Conservation (phyloP, 2,888 invertebrate genomes). For the Lasioglossum figueresi region DNA sequence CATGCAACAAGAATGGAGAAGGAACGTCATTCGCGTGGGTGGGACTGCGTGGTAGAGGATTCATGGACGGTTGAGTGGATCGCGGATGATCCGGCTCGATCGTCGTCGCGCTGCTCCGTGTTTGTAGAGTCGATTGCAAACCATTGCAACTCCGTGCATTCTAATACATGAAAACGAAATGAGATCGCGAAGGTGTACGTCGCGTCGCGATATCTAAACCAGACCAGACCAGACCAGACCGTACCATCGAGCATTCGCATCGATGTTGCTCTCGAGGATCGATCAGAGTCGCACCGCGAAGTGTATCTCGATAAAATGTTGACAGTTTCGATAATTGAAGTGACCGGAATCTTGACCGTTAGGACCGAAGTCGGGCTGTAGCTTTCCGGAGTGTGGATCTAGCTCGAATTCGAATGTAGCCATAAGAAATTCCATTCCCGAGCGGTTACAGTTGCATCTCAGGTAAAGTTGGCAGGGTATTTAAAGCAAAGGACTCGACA, state of each 20-base stretch:
- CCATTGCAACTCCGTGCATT: constrained; percentile 9
- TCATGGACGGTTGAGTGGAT: constrained; percentile 35
- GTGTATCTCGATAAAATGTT: constrained; percentile 23
- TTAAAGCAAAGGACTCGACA: neutral
- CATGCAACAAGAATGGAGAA: constrained; percentile 42
- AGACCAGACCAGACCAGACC: neutral
- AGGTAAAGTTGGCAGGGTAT: constrained; percentile 4
- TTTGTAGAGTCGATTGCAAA: constrained; percentile 40
- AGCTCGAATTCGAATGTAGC: neutral
- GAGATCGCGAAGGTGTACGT: constrained; percentile 31
- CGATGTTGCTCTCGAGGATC: constrained; percentile 28
- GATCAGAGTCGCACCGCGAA: constrained; percentile 3
- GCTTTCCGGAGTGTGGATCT: constrained; percentile 7
- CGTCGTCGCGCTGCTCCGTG: constrained; percentile 18
- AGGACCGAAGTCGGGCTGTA: neutral
- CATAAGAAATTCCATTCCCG: neutral
- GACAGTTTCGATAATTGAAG: constrained; percentile 9
- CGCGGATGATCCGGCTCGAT: constrained; percentile 50
- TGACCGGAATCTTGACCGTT: constrained; percentile 1
- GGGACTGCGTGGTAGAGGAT: constrained; percentile 51
- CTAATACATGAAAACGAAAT: constrained; percentile 33
- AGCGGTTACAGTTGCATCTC: neutral
- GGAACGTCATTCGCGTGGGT: constrained; percentile 53
- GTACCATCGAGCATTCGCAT: constrained; percentile 39
- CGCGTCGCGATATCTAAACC: constrained; percentile 20